Conservation (phyloP, 2,113 vertebrate species). For the Myocastor coypus region DNA sequence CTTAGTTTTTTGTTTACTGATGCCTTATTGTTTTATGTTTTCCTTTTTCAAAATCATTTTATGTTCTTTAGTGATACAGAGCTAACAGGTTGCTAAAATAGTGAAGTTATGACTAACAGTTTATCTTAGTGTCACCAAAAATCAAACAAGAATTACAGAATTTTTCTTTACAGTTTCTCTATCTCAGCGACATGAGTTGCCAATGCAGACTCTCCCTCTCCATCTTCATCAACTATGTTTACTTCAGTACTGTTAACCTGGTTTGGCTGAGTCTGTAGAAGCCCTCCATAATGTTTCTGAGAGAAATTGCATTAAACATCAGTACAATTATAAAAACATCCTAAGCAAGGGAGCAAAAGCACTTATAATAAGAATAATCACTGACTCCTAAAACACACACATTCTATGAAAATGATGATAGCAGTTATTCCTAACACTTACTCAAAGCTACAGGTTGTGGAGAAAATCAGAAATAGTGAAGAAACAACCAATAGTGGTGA, state of each 20-base stretch:
- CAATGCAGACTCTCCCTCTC: neutral
- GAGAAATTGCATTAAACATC: neutral
- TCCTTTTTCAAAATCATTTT: neutral
- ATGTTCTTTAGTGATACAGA: neutral
- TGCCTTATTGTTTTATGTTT: neutral
- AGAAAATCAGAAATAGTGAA: neutral
- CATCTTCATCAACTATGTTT: neutral
- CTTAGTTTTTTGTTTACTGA: neutral
- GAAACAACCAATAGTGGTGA: neutral
- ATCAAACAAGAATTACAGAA: neutral
- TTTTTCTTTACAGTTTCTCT: neutral
- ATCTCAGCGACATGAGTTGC: neutral
- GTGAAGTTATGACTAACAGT: neutral
- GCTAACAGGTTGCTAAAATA: neutral
- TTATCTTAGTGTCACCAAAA: neutral
- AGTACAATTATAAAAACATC: neutral
- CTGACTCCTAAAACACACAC: neutral
- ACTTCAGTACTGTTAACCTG: neutral
- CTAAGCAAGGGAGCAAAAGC: neutral
- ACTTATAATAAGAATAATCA: neutral
- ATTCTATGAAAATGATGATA: neutral
- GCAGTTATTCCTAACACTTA: neutral
- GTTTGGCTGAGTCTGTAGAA: neutral
- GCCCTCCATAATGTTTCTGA: neutral
- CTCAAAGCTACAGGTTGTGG: neutral